Percentiles rank a stretch among this genome's conserved stretches.
Conservation (phyloP, 2,797 vertebrate species). For the Sebastes taczanowskii region DNA sequence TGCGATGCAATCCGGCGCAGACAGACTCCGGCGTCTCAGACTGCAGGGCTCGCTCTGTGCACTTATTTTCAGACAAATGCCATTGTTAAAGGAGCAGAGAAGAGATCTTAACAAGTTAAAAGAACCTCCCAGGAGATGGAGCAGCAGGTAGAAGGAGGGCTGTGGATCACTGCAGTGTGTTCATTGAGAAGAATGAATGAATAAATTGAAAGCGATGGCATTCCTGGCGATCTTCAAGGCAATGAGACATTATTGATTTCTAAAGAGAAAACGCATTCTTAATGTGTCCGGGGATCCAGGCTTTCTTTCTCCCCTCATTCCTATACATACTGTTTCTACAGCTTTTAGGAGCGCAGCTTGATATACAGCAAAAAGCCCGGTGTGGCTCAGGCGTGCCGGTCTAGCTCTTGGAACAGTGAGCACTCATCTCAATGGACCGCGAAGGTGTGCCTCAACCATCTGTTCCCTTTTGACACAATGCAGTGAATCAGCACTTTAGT, state of each 20-base stretch:
- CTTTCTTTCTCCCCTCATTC: constrained; percentile 20
- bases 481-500: constrained; percentile 49
- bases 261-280: constrained; percentile 65
- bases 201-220: constrained; percentile 70
- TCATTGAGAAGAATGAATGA: constrained; percentile 66
- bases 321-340: not conserved
- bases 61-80: constrained; percentile 29
- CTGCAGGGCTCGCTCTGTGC: not conserved
- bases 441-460: constrained; percentile 38
- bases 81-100: constrained; percentile 23
- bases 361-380: not conserved
- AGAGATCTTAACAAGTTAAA: constrained; percentile 48
- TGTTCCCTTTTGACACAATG: constrained; percentile 47
- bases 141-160: constrained; percentile 12
- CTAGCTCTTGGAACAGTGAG: constrained; percentile 9
- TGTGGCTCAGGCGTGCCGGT: not conserved
- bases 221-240: constrained; percentile 62
- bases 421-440: constrained; percentile 32
- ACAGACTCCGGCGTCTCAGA: not conserved
- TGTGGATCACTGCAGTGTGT: constrained; percentile 43
- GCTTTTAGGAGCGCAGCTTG: constrained; percentile 8
- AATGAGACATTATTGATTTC: constrained; percentile 77
- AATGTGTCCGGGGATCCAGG: constrained; percentile 55
- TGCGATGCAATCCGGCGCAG: constrained; percentile 11
- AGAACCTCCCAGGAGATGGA: constrained; percentile 37